phyloP scores from a whole-genome alignment of 2,888 invertebrate genomes.

The Crepidodera aurea region DNA sequence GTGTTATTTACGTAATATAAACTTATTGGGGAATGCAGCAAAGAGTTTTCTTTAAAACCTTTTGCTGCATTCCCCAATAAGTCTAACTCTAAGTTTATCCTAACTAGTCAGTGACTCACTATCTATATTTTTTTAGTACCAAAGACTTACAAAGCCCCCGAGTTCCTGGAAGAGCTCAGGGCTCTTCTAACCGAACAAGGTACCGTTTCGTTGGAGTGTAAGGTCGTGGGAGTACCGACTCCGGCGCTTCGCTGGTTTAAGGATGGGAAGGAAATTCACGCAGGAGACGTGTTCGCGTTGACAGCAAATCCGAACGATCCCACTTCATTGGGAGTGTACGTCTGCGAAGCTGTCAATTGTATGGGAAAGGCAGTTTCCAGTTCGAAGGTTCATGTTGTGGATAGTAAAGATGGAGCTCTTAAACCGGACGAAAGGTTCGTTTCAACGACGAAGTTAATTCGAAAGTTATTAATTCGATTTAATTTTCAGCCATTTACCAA shows the following conservation, averaged over 20 bases:
- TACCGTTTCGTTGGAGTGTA: constrained; percentile 89
- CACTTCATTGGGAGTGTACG: constrained; percentile 86
- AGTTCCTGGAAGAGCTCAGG: constrained; percentile 84
- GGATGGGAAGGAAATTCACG: constrained; percentile 87
- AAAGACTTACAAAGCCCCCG: constrained; percentile 87
- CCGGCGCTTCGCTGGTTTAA: constrained; percentile 76
- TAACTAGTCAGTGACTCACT: background rate
- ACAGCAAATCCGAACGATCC: constrained; percentile 86
- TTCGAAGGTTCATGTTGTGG: constrained; percentile 83
- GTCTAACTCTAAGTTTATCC: no score
- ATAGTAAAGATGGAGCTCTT: constrained; percentile 75
- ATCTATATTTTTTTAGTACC: constrained; percentile 69
- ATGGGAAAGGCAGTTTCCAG: constrained; percentile 87
- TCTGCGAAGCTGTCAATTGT: constrained; percentile 88
- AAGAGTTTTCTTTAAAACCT: no score
- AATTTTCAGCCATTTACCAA: constrained; percentile 62
- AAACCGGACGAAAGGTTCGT: constrained; percentile 73
- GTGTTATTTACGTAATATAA: no score
- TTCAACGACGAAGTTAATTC: background rate
- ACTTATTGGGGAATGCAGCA: no score
- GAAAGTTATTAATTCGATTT: background rate
- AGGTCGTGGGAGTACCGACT: constrained; percentile 90
- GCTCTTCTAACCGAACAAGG: constrained; percentile 87
- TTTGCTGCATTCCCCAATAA: no score
- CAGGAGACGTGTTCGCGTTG: constrained; percentile 88